Base-by-base conservation (phyloP, 2,888 invertebrate genomes). In the Linyphia triangularis region DNA sequence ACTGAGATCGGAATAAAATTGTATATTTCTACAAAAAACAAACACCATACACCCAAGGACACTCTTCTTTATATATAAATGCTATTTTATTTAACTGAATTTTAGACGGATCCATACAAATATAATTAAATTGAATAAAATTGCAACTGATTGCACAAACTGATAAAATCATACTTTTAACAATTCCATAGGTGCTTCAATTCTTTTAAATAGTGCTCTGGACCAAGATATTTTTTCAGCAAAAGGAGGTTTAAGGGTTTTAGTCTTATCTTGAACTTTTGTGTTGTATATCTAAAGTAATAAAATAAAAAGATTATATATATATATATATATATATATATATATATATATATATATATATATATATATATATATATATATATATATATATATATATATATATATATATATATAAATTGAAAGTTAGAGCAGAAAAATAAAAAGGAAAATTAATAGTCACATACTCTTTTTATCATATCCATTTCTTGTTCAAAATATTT, bases 191-290 rank as follows among this genome's bases (percentile, higher is more conserved):
- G 97, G 96, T 24, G 93, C 93, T 91, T 96, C 95, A 79, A 97
- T 95, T 90, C 95, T 95, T 86, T 94, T 94, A 91, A 95, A 95
- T 86, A 97, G 94, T 91, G 96, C 96, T 86, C 97, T 94, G 90
- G 96, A 96, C 97, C 97, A 97, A 92, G 95, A 94, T 24, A 97
- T 95, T 91, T 96, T 94, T 4, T 97, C 97, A 19, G 96, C 94
- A 19, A 96, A 95, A 0, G 97, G 96, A 2, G 97, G 96, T 94
- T 96, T 94, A 91, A 96, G 96, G 84, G 96, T 93, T 0, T 96
- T 95, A 10, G 96, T 92, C 1, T 95, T 94, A 0, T 95, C 94
- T 13, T 13, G n/a, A 51, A n/a, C 16, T n/a, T 51, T 51, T 13
- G 13, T 51, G n/a, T 51, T 51, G 51, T 51, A 51, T n/a, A 22